Conservation (phyloP, 2,797 vertebrate genomes). For the Karalla daura region DNA sequence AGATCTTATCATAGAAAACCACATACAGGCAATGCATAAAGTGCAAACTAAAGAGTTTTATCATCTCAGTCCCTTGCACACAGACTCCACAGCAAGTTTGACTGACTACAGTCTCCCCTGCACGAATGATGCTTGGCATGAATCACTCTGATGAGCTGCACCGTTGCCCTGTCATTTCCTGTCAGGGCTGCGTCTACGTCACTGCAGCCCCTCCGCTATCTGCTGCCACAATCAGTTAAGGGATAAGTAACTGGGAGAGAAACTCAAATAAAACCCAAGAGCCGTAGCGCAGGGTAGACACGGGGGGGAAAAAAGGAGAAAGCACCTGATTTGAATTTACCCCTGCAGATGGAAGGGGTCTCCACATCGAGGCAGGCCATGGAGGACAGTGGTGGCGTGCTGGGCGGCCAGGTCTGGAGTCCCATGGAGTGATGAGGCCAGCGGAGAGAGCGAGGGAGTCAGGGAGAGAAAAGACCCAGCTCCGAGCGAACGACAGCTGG, state of each 20-base stretch:
- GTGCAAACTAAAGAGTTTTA: neutral
- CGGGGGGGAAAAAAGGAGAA: conserved; percentile 5
- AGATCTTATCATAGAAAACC: conserved; percentile 16
- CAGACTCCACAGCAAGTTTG: neutral
- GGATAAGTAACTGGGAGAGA: neutral
- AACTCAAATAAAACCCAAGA: neutral
- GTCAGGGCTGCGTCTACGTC: conserved; percentile 35
- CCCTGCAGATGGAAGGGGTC: conserved; percentile 81
- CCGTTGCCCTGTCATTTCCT: conserved; percentile 65
- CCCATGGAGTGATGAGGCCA: conserved; percentile 79
- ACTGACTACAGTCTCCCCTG: conserved; percentile 33
- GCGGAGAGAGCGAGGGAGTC: conserved; percentile 55
- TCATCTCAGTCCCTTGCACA: neutral
- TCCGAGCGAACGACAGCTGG: conserved; percentile 58
- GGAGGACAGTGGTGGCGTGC: conserved; percentile 65
- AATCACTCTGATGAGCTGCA: conserved; percentile 51
- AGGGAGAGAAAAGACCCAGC: conserved; percentile 62
- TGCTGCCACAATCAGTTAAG: conserved; percentile 14
- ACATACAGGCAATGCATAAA: conserved; percentile 23
- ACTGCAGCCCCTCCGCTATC: conserved; percentile 6
- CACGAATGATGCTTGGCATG: conserved; percentile 37
- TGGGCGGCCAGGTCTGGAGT: conserved; percentile 79
- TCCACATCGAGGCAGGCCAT: conserved; percentile 86
- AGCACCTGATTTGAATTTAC: conserved; percentile 70
- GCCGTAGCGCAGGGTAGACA: conserved; percentile 10